These are phyloP conservation scores for Zygaena filipendulae DNA, from an alignment of 2,888 invertebrate species.

Conservation along the genomic window DNA sequence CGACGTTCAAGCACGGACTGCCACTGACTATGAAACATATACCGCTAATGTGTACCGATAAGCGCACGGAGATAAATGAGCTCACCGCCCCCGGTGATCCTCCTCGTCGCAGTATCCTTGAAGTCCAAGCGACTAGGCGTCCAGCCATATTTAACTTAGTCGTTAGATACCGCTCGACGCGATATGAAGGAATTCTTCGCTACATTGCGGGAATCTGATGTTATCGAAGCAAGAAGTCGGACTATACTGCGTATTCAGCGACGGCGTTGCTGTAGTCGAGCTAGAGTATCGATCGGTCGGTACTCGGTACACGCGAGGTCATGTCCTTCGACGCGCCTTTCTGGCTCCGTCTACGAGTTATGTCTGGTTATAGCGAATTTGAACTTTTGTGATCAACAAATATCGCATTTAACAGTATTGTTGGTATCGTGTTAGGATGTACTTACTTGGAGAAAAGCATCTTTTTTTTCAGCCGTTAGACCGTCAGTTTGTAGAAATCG, in stretches of 20 bases:
- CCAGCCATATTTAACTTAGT: constrained; percentile 33
- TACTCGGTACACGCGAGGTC: constrained; percentile 57
- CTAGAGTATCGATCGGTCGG: constrained; percentile 55
- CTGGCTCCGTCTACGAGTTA: constrained; percentile 34
- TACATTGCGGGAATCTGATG: constrained; percentile 29
- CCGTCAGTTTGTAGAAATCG: constrained; percentile 87
- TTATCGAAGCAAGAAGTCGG: constrained; percentile 46
- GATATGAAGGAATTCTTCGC: constrained; percentile 12
- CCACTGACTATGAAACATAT: constrained; percentile 57
- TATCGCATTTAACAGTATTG: too few species aligned
- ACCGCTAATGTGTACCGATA: constrained; percentile 45
- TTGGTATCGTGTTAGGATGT: too few species aligned
- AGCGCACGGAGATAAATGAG: constrained; percentile 54
- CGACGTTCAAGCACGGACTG: constrained; percentile 60
- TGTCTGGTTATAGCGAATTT: too few species aligned
- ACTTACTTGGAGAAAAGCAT: constrained; percentile 82
- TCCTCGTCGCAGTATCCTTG: constrained; percentile 55
- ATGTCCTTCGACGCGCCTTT: constrained; percentile 66
- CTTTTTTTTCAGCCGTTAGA: constrained; percentile 86
- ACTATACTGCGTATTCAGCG: constrained; percentile 44
- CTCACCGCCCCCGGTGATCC: constrained; percentile 64
- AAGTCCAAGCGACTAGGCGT: constrained; percentile 50
- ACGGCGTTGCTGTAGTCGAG: constrained; percentile 32
- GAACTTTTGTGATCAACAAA: too few species aligned
- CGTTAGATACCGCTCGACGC: constrained; percentile 17